Evolutionary conservation across 2,888 invertebrate genomes (phyloP).

Genomic region (Torymus auratus): DNA sequence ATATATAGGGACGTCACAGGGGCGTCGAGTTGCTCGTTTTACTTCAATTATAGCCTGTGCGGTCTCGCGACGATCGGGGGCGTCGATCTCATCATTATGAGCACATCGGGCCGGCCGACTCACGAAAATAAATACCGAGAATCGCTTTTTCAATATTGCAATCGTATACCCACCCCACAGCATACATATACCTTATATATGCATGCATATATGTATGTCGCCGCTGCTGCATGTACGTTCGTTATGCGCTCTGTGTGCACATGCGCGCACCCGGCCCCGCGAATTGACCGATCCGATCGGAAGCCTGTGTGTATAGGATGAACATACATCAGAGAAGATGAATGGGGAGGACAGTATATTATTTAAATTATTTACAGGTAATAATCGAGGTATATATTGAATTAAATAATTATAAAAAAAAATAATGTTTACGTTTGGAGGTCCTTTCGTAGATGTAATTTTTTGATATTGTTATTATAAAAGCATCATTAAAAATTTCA

Average conservation of each 20-base stretch:
- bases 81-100: conserved; percentile 55
- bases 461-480: no score
- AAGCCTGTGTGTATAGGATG: no score
- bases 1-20: neutral
- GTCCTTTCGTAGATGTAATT: no score
- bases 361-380: no score
- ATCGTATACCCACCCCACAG: neutral
- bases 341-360: no score
- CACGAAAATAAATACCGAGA: conserved; percentile 37
- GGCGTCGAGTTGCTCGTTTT: conserved; percentile 33
- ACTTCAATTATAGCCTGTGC: conserved; percentile 45
- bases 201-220: neutral
- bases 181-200: neutral
- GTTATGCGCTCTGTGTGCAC: no score
- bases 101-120: conserved; percentile 7
- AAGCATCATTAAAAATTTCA: no score
- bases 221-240: no score
- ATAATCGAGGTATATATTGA: no score
- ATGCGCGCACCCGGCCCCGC: neutral
- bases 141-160: conserved; percentile 26
- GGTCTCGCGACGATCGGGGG: conserved; percentile 11
- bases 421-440: no score
- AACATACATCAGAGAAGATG: no score
- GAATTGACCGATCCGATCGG: neutral
- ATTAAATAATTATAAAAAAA: no score